Evolutionary conservation across 2,888 invertebrate species (phyloP).

Genomic region (Arctia plantaginis): DNA sequence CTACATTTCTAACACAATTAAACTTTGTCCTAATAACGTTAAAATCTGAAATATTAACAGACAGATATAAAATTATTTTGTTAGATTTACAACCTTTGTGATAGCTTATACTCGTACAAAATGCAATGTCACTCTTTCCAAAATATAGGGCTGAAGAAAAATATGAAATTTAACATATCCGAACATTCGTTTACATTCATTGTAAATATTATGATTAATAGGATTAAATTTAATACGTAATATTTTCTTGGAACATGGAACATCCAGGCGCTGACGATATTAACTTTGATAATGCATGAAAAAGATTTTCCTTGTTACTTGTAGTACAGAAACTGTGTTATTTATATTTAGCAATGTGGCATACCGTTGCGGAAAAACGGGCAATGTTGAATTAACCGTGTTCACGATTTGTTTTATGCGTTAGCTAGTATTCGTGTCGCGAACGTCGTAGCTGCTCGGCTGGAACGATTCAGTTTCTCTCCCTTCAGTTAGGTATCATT

Average conservation of each 20-base stretch:
- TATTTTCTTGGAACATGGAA: slow-evolving; percentile 59
- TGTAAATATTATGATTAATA: slow-evolving; percentile 49
- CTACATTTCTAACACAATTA: background rate
- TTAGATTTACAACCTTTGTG: background rate
- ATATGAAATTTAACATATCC: slow-evolving; percentile 22
- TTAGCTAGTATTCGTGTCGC: slow-evolving; percentile 63
- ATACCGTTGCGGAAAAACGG: slow-evolving; percentile 60
- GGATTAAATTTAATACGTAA: slow-evolving; percentile 54
- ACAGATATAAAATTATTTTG: background rate
- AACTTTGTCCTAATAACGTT: background rate
- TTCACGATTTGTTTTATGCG: slow-evolving; percentile 61
- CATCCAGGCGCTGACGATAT: slow-evolving; percentile 58
- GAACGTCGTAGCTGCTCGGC: slow-evolving; percentile 47
- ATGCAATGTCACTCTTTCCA: background rate
- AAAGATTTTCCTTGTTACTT: slow-evolving; percentile 50
- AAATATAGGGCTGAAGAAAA: slow-evolving; percentile 4
- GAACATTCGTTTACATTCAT: slow-evolving; percentile 46
- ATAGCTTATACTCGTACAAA: background rate
- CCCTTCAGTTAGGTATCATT: slow-evolving; percentile 59
- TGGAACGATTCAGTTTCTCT: slow-evolving; percentile 56
- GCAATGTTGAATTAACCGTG: slow-evolving; percentile 65
- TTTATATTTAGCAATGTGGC: slow-evolving; percentile 68
- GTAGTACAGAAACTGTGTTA: slow-evolving; percentile 52
- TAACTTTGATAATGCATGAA: slow-evolving; percentile 60
- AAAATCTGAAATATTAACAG: background rate